A percentile compares a stretch with the other conserved stretches of the same genome.
Conservation (phyloP, 2,113 vertebrate species). For the Cryptomyrus ogoouensis region DNA sequence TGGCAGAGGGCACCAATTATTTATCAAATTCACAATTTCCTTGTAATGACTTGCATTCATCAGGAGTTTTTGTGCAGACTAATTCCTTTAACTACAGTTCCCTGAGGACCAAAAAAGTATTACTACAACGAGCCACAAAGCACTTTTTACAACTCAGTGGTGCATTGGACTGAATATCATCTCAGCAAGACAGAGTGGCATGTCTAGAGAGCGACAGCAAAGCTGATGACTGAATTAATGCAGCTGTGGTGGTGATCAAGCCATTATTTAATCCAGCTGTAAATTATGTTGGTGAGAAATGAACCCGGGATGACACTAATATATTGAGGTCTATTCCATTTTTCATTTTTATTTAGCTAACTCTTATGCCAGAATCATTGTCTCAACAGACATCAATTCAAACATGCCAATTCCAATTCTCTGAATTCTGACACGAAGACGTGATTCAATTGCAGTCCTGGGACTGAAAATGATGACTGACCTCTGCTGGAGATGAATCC, state of each 20-base stretch:
- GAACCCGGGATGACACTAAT: slow-evolving; percentile 7
- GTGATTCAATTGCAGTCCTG: background rate
- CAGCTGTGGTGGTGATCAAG: background rate
- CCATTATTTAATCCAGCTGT: slow-evolving; percentile 9
- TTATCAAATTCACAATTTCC: slow-evolving; percentile 31
- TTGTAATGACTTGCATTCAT: slow-evolving; percentile 39
- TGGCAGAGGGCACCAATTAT: slow-evolving; percentile 32
- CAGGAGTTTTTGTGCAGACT: slow-evolving; percentile 17
- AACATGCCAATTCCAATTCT: slow-evolving; percentile 7
- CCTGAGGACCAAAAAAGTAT: slow-evolving; percentile 29
- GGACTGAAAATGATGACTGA: background rate
- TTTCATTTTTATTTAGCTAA: slow-evolving; percentile 10
- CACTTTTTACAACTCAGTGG: slow-evolving; percentile 56
- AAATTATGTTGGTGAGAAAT: background rate
- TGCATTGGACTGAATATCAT: slow-evolving; percentile 40
- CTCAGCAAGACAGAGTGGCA: slow-evolving; percentile 30
- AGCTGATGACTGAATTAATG: background rate
- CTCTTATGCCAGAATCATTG: background rate
- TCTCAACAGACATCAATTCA: slow-evolving; percentile 2
- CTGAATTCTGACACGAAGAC: background rate
- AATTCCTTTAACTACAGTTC: slow-evolving; percentile 25
- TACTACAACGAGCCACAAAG: slow-evolving; percentile 37
- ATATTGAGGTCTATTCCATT: slow-evolving; percentile 6
- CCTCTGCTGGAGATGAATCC: background rate
- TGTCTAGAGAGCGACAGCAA: background rate